Conservation (phyloP, 2,888 invertebrate genomes). For the Slavum lentiscoides region DNA sequence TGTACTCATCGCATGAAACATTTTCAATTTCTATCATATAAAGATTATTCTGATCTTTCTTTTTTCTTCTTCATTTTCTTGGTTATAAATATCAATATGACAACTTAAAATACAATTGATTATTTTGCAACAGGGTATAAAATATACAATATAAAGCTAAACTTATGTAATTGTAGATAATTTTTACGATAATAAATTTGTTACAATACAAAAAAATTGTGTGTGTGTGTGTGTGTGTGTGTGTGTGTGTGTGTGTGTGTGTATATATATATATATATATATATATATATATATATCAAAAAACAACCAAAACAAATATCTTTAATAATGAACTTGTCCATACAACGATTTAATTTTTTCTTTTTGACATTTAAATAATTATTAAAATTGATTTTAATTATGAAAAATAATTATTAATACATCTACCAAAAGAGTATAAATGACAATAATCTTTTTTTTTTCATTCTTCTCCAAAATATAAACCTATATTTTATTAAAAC, state of each 20-base stretch:
- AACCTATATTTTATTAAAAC: not conserved
- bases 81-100: not conserved
- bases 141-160: slow-evolving; percentile 3
- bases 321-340: not conserved
- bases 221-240: too few relatives aligned
- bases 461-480: slow-evolving; percentile 10
- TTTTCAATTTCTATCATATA: not conserved
- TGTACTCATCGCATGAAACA: not conserved
- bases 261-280: too few relatives aligned
- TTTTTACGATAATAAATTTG: not conserved
- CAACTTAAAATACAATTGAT: slow-evolving; percentile 11
- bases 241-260: too few relatives aligned
- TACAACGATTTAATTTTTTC: not conserved
- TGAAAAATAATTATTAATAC: slow-evolving; percentile 25
- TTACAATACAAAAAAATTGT: not conserved
- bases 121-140: slow-evolving; percentile 18
- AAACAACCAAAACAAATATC: slow-evolving; percentile 1
- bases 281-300: not conserved
- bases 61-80: not conserved
- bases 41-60: not conserved
- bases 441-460: not conserved
- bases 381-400: slow-evolving; percentile 15
- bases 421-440: slow-evolving; percentile 3
- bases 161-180: not conserved
- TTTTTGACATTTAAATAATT: slow-evolving; percentile 12